phyloP scores from a whole-genome alignment of 2,888 invertebrate genomes.

The Drosophila antonietae region DNA sequence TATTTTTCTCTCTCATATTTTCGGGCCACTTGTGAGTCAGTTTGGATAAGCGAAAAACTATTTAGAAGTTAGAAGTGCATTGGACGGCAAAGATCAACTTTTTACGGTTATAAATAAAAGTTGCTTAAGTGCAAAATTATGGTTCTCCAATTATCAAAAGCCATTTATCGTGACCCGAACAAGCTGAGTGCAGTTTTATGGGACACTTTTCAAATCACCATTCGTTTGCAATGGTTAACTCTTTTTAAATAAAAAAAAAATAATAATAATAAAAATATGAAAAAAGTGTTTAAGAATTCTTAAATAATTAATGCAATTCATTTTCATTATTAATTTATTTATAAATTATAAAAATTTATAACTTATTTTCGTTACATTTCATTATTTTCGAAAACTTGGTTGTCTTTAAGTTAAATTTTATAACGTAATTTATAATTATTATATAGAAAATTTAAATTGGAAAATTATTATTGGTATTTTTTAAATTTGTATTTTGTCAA shows the following conservation, averaged over 20 bases:
- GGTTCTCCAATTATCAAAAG: slow-evolving; percentile 26
- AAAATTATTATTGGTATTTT: too few species aligned
- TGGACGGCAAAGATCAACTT: slow-evolving; percentile 33
- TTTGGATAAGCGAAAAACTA: slow-evolving; percentile 10
- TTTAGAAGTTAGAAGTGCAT: slow-evolving; percentile 21
- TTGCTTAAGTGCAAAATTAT: slow-evolving; percentile 40
- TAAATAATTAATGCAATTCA: too few species aligned
- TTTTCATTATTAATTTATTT: too few species aligned
- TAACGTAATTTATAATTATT: too few species aligned
- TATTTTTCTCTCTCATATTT: slow-evolving; percentile 11
- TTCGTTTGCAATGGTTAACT: neutral
- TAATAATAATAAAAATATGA: too few species aligned
- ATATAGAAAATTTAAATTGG: too few species aligned
- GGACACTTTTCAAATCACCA: neutral
- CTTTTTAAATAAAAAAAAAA: neutral
- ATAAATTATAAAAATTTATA: too few species aligned
- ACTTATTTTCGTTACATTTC: too few species aligned
- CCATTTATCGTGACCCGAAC: slow-evolving; percentile 9
- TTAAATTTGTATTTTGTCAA: too few species aligned
- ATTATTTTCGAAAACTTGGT: too few species aligned
- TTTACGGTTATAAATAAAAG: slow-evolving; percentile 31
- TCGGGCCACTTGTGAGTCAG: slow-evolving; percentile 25
- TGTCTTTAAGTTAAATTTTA: too few species aligned
- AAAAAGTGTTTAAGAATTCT: neutral
- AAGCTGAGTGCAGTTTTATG: slow-evolving; percentile 15